Evolutionary conservation across 2,113 vertebrate genomes (phyloP).

Genomic region (Apteryx mantelli): DNA sequence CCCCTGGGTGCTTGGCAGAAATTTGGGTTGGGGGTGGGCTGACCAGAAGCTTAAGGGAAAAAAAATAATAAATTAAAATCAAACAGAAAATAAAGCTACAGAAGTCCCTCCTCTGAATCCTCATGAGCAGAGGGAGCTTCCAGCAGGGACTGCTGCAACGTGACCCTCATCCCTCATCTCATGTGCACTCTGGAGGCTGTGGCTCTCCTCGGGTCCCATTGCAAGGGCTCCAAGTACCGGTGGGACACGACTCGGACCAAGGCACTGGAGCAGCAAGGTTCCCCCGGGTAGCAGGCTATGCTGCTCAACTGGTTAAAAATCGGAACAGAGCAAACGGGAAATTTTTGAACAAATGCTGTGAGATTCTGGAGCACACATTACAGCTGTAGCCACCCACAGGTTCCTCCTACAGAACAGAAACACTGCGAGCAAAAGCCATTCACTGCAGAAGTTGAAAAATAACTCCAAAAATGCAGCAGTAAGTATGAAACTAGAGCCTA

Average conservation of each 20-base stretch:
- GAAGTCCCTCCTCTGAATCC: neutral
- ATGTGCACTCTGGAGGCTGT: neutral
- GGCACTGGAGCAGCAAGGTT: neutral
- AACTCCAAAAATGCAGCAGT: slow-evolving; percentile 41
- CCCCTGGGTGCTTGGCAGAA: neutral
- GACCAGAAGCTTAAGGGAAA: neutral
- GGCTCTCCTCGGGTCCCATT: neutral
- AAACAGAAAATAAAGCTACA: neutral
- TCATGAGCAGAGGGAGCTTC: neutral
- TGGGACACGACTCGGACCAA: neutral
- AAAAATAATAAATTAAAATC: neutral
- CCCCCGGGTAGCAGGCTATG: neutral
- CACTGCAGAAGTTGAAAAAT: slow-evolving; percentile 55
- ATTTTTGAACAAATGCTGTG: slow-evolving; percentile 55
- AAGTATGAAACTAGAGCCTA: slow-evolving; percentile 15
- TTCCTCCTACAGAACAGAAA: slow-evolving; percentile 70
- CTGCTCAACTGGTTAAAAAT: slow-evolving; percentile 58
- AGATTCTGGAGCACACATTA: slow-evolving; percentile 58
- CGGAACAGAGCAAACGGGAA: slow-evolving; percentile 5
- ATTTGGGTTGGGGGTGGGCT: neutral
- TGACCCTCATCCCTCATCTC: neutral
- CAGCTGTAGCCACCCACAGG: slow-evolving; percentile 71
- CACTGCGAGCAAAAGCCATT: slow-evolving; percentile 60
- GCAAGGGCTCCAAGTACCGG: neutral
- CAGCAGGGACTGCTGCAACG: neutral